Evolutionary conservation across 2,113 vertebrate species (phyloP).

Genomic region (Salminus brasiliensis): DNA sequence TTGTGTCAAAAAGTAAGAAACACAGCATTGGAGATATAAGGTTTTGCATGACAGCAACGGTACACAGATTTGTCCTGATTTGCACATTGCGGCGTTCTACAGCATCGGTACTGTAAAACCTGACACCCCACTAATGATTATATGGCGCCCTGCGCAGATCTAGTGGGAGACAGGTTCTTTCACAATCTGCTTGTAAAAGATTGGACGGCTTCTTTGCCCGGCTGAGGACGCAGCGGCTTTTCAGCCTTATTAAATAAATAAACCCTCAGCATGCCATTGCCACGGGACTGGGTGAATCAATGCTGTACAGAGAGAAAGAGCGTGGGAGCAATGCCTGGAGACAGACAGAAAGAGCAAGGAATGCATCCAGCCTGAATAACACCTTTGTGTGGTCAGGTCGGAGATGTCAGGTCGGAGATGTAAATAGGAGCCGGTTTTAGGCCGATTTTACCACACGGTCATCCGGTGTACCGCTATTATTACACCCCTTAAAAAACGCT

Average conservation of each 20-base stretch:
- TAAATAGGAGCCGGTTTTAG: not conserved
- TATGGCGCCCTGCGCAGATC: too few relatives aligned
- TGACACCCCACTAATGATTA: too few relatives aligned
- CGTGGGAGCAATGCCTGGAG: not conserved
- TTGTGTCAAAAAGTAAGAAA: too few relatives aligned
- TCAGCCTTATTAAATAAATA: constrained; percentile 26
- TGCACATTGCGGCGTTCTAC: too few relatives aligned
- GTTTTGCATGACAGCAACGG: too few relatives aligned
- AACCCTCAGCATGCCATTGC: not conserved
- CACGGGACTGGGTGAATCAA: not conserved
- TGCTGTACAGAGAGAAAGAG: constrained; percentile 3
- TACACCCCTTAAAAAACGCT: not conserved
- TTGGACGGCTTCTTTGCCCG: not conserved
- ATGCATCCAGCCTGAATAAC: constrained; percentile 22
- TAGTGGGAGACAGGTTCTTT: not conserved
- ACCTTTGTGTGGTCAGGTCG: constrained; percentile 19
- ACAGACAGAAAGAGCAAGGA: not conserved
- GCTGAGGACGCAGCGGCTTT: not conserved
- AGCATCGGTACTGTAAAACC: too few relatives aligned
- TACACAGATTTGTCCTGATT: too few relatives aligned
- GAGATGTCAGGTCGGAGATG: constrained; percentile 10
- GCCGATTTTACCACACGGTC: not conserved
- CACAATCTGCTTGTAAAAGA: not conserved
- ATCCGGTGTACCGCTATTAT: not conserved
- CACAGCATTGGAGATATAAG: too few relatives aligned